phyloP scores from a whole-genome alignment of 92 coral and sea anemone species.

The Phymanthus crucifer region DNA sequence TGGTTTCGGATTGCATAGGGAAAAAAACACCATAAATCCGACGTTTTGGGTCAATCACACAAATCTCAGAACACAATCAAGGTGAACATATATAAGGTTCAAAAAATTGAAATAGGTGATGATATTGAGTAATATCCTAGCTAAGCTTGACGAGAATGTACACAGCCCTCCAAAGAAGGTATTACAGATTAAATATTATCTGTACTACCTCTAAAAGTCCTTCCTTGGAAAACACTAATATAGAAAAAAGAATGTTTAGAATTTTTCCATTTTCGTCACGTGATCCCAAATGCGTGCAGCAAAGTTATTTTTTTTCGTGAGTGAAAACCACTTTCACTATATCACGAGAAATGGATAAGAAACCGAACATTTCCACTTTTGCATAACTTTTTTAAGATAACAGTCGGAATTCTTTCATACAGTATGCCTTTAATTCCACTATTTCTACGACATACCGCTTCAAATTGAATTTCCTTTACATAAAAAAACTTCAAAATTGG shows the following conservation, averaged over 20 bases:
- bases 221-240: not conserved
- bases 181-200: not conserved
- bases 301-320: not conserved
- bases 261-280: not conserved
- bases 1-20: too few relatives aligned
- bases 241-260: not conserved
- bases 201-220: not conserved
- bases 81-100: not conserved
- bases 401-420: too few relatives aligned
- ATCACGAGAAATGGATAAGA: too few relatives aligned
- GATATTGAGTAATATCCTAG: not conserved
- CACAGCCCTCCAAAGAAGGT: not conserved
- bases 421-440: too few relatives aligned
- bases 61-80: not conserved
- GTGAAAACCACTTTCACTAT: too few relatives aligned
- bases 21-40: not conserved
- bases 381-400: too few relatives aligned
- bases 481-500: not conserved
- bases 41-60: not conserved
- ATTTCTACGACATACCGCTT: too few relatives aligned
- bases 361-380: too few relatives aligned
- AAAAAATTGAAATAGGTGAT: not conserved
- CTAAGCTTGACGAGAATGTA: not conserved
- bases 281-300: not conserved
- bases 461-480: not conserved